Evolutionary conservation across 2,113 vertebrate species (phyloP).

Genomic region (Elephas maximus): DNA sequence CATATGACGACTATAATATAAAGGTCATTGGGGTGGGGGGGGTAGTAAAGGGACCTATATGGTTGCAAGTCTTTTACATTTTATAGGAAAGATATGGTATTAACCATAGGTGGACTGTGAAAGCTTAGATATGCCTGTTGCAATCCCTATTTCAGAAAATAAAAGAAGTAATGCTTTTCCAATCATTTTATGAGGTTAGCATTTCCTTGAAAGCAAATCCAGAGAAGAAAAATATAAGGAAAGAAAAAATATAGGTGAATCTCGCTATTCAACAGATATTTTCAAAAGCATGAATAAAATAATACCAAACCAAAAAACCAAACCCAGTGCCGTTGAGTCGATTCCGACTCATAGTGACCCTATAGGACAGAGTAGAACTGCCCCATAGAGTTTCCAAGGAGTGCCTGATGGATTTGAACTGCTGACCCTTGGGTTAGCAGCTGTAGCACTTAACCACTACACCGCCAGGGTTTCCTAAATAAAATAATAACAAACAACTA

Average conservation of each 20-base stretch:
- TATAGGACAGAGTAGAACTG: too few species aligned
- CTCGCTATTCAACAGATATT: background rate
- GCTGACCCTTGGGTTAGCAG: too few species aligned
- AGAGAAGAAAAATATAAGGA: background rate
- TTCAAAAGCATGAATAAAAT: background rate
- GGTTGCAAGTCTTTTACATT: background rate
- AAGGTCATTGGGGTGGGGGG: background rate
- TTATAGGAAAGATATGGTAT: background rate
- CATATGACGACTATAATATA: background rate
- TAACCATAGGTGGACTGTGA: background rate
- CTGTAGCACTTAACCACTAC: too few species aligned
- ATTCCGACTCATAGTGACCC: too few species aligned
- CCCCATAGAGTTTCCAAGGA: too few species aligned
- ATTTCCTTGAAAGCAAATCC: background rate
- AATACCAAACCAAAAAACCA: too few species aligned
- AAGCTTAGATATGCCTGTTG: background rate
- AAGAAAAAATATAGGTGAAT: background rate
- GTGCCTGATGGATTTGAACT: too few species aligned
- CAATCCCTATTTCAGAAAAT: background rate
- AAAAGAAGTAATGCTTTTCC: background rate
- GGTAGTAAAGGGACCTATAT: background rate
- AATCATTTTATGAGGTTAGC: background rate
- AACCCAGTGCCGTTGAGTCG: too few species aligned
- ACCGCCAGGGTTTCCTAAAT: background rate
- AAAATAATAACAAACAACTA: background rate